Percentiles rank a stretch among this genome's conserved stretches.
These are phyloP conservation scores for Graphium colonna DNA, from an alignment of 2,888 invertebrate genomes.

Conservation along the genomic window DNA sequence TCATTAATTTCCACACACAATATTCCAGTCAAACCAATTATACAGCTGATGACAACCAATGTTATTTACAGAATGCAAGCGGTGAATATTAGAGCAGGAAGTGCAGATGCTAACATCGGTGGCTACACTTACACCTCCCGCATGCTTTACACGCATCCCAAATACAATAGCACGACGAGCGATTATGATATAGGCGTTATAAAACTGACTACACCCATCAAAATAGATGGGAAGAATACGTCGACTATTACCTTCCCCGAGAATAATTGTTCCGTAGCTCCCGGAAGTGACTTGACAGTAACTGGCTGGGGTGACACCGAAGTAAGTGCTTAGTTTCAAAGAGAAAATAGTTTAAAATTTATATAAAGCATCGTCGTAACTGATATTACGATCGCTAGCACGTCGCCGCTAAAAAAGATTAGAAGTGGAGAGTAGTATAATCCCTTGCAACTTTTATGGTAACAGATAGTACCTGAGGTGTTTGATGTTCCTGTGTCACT, in stretches of 20 bases:
- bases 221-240: slow-evolving; percentile 44
- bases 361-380: too few relatives aligned
- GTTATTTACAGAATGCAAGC: slow-evolving; percentile 41
- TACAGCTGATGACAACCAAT: too few relatives aligned
- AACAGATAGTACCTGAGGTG: too few relatives aligned
- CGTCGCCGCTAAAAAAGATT: too few relatives aligned
- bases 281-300: slow-evolving; percentile 43
- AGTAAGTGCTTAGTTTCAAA: slow-evolving; percentile 38
- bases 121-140: slow-evolving; percentile 58
- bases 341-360: not conserved
- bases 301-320: slow-evolving; percentile 65
- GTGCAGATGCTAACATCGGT: slow-evolving; percentile 49
- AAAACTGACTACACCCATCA: slow-evolving; percentile 46
- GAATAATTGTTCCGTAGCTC: slow-evolving; percentile 34
- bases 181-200: slow-evolving; percentile 72
- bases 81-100: slow-evolving; percentile 60
- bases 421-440: too few relatives aligned
- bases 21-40: too few relatives aligned
- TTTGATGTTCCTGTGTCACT: too few relatives aligned
- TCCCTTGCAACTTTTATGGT: too few relatives aligned
- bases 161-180: slow-evolving; percentile 49
- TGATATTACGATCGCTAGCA: too few relatives aligned
- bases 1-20: too few relatives aligned
- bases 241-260: slow-evolving; percentile 40
- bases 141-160: slow-evolving; percentile 48